A percentile compares a stretch with the other conserved stretches of the same genome.
phyloP scores from a whole-genome alignment of 2,113 vertebrate genomes.

The Ramphastos sulfuratus region DNA sequence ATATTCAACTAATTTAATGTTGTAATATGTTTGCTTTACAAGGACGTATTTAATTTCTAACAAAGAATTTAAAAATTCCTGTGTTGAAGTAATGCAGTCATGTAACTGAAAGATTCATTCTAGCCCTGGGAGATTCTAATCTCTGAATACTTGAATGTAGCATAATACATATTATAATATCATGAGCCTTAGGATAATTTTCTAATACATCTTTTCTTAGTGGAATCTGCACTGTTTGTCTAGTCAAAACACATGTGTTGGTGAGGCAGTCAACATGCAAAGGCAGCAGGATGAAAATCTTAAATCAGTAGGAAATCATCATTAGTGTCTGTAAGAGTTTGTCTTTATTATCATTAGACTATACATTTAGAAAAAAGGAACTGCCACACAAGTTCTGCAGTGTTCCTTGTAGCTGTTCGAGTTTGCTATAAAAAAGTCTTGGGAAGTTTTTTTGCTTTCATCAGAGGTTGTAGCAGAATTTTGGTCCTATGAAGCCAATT shows the following conservation, averaged over 20 bases:
- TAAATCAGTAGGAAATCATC: slow-evolving; percentile 19
- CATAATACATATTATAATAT: neutral
- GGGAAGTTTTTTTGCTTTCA: neutral
- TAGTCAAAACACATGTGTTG: neutral
- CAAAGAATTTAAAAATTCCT: neutral
- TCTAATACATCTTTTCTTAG: neutral
- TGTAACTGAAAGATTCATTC: neutral
- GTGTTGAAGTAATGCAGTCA: neutral
- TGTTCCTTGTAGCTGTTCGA: neutral
- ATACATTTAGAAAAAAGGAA: neutral
- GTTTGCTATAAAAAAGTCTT: neutral
- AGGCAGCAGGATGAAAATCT: neutral
- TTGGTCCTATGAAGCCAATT: neutral
- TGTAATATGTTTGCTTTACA: neutral
- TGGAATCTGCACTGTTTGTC: neutral
- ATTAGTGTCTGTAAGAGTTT: slow-evolving; percentile 5
- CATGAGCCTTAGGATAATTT: neutral
- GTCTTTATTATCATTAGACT: neutral
- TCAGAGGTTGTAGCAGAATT: neutral
- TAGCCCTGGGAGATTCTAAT: neutral
- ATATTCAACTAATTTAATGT: neutral
- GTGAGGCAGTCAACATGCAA: neutral
- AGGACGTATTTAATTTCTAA: neutral
- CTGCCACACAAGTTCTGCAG: neutral
- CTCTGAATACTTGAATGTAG: neutral